Evolutionary conservation across 1,140 invertebrate species (phyloP).

Genomic region (Papilio machaon): DNA sequence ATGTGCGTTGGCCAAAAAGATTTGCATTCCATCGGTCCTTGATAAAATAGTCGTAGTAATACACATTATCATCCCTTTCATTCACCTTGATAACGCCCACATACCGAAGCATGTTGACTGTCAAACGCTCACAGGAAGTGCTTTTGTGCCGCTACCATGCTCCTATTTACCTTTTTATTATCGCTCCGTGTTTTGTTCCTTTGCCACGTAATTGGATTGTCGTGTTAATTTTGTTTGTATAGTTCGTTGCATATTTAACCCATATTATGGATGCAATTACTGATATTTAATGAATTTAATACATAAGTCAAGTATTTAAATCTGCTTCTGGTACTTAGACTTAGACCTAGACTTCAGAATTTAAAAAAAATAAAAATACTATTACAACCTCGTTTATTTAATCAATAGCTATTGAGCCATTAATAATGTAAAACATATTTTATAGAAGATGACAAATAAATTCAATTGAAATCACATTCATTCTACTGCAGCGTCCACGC

Average conservation of each 20-base stretch:
- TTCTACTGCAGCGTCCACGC: slow-evolving; percentile 3
- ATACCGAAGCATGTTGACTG: neutral
- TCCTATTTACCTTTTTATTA: slow-evolving; percentile 17
- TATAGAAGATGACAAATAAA: slow-evolving; percentile 4
- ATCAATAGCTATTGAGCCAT: neutral
- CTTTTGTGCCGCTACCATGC: neutral
- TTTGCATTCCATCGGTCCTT: too few relatives aligned
- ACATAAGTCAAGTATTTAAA: too few relatives aligned
- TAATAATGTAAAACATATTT: slow-evolving; percentile 4
- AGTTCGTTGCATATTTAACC: neutral
- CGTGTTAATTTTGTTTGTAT: neutral
- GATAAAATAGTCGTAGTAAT: neutral
- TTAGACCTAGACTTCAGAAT: too few relatives aligned
- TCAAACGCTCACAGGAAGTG: slow-evolving; percentile 17
- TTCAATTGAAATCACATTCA: slow-evolving; percentile 12
- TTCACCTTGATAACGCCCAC: neutral
- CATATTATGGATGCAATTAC: neutral
- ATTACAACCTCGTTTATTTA: too few relatives aligned
- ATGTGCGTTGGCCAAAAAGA: neutral
- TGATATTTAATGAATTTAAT: neutral
- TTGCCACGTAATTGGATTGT: neutral
- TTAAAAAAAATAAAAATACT: too few relatives aligned
- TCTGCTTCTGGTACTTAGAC: too few relatives aligned
- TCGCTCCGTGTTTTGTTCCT: neutral
- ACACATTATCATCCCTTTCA: neutral